Base-by-base conservation (phyloP, 2,113 vertebrate genomes). In the Bufo bufo region DNA sequence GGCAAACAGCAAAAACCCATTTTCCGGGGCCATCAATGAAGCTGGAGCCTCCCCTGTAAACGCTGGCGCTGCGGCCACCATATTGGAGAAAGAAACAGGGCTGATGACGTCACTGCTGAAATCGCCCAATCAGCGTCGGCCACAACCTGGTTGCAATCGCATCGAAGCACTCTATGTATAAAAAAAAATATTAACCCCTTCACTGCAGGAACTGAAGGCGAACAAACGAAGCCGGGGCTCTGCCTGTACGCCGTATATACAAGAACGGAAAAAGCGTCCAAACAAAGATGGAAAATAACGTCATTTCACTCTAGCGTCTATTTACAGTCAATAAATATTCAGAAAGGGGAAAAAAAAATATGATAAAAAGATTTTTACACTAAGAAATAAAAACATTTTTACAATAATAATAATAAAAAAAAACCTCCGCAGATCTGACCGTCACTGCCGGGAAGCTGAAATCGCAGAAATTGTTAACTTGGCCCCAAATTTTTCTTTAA, bases 241-340 rank as follows among this genome's bases (percentile, higher is more conserved):
- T 0, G 12, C 23, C 49, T 77, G 66, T 66, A 69, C 7, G 56
- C 14, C 1, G n/a, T 83, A 84, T 88, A 45, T 88, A 88, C 87
- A 88, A n/a, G 63, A 77, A 77, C 80, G 58, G 12, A 75, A 74
- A 63, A 82, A 56, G 65, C 65, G 59, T 43, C 58, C 13, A 56
- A 74, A 69, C 16, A 77, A 80, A 59, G 12, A 79, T 14, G 7
- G 16, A 5, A 59, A 74, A 13, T 77, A 91, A 95, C 94, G 93
- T 95, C 94, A 92, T 94, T 92, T 93, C 93, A 91, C 90, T 56
- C 91, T 89, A 74, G 89, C 87, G 91, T 90, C 93, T 96, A 96
- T 96, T 95, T 96, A 96, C 95, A 96, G 94, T 92, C 95, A 96
- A 96, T 95, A 96, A 96, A 96, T 95, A 96, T 90, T 90, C 77